Evolutionary conservation across 2,797 vertebrate species (phyloP).

Genomic region (Botia kubotai): DNA sequence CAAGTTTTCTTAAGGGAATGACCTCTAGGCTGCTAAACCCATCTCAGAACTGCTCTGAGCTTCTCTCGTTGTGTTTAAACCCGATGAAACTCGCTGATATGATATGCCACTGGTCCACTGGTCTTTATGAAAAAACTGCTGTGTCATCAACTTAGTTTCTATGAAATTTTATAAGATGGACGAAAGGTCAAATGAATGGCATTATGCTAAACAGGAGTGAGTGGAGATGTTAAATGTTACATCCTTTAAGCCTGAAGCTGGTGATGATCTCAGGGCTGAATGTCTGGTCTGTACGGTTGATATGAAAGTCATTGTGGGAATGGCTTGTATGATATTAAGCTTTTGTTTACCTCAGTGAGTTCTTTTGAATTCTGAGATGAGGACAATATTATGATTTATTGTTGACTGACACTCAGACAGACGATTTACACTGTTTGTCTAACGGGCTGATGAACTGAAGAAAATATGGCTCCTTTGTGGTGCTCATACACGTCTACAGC

Average conservation of each 20-base stretch:
- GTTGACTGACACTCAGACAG: constrained; percentile 9
- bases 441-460: not conserved
- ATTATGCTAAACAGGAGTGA: constrained; percentile 3
- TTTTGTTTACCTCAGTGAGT: constrained; percentile 20
- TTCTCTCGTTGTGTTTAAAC: constrained; percentile 21
- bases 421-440: constrained; percentile 12
- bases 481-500: not conserved
- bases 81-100: constrained; percentile 7
- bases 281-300: not conserved
- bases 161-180: not conserved
- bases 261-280: constrained; percentile 28
- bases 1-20: constrained; percentile 29
- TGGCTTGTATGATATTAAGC: not conserved
- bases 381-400: constrained; percentile 20
- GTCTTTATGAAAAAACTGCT: not conserved
- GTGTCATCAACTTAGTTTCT: not conserved
- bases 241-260: constrained; percentile 13
- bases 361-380: constrained; percentile 8
- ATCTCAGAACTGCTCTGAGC: constrained; percentile 39
- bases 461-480: constrained; percentile 13
- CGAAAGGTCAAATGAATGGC: not conserved
- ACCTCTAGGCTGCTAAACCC: constrained; percentile 29
- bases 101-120: not conserved
- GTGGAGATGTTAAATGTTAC: constrained; percentile 5
- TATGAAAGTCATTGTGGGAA: not conserved